Conservation (phyloP, 1,140 invertebrate species). For the Harlomillsia oculata region DNA sequence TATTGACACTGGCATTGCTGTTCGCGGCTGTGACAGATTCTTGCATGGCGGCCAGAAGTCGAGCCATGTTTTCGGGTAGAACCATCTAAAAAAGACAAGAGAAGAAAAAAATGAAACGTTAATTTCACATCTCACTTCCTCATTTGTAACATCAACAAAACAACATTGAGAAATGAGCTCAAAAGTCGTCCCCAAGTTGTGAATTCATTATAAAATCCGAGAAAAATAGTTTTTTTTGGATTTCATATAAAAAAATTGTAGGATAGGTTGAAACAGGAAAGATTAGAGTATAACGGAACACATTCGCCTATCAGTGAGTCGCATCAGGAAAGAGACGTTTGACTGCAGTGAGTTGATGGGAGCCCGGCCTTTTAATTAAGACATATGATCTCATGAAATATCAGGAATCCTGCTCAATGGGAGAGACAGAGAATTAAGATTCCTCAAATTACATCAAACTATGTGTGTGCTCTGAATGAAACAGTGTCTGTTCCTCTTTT, state of each 20-base stretch:
- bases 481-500: slow-evolving; percentile 6
- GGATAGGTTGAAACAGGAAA: too few relatives aligned
- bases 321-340: too few relatives aligned
- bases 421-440: slow-evolving; percentile 29
- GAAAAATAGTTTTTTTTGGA: too few relatives aligned
- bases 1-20: slow-evolving; percentile 1
- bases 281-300: too few relatives aligned
- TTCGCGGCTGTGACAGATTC: slow-evolving; percentile 34
- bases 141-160: slow-evolving; percentile 2
- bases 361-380: too few relatives aligned
- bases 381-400: slow-evolving; percentile 31
- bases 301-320: too few relatives aligned
- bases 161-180: background rate
- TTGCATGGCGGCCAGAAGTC: slow-evolving; percentile 39
- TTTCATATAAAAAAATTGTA: too few relatives aligned
- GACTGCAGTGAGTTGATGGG: too few relatives aligned
- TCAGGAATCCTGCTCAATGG: slow-evolving; percentile 16
- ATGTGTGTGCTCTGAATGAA: background rate
- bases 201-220: too few relatives aligned
- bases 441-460: slow-evolving; percentile 29
- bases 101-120: background rate
- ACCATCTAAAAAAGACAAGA: slow-evolving; percentile 36
- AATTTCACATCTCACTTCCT: background rate
- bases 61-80: slow-evolving; percentile 39
- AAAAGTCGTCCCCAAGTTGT: too few relatives aligned